Conservation (phyloP, 2,888 invertebrate genomes). For the Glyphotaelius pellucidus region DNA sequence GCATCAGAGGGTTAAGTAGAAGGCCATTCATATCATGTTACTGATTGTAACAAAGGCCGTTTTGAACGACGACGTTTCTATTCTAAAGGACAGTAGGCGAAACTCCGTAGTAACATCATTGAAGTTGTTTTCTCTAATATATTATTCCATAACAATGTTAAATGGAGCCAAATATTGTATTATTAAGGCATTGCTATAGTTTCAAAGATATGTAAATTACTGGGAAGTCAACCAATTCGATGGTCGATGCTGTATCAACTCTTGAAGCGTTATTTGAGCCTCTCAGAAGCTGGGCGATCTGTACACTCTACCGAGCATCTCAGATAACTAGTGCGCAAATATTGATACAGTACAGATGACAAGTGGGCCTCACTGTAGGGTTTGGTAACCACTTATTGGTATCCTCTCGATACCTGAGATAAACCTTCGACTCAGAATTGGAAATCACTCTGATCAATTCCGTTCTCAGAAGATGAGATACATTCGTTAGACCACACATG, state of each 20-base stretch:
- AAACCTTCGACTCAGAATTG: too few relatives aligned
- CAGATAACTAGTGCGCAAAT: not conserved
- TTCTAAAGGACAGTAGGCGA: not conserved
- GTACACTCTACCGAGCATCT: not conserved
- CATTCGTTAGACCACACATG: not conserved
- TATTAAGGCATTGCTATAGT: not conserved
- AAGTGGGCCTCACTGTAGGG: not conserved
- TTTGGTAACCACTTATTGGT: not conserved
- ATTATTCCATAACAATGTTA: not conserved
- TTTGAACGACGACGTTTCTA: not conserved
- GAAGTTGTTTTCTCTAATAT: not conserved
- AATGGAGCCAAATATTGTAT: not conserved
- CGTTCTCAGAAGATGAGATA: not conserved
- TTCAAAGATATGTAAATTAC: not conserved
- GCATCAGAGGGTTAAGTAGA: not conserved
- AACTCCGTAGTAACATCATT: not conserved
- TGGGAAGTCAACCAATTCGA: not conserved
- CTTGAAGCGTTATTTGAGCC: not conserved
- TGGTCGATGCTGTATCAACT: not conserved
- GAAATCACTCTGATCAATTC: too few relatives aligned
- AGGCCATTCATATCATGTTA: not conserved
- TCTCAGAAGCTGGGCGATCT: not conserved
- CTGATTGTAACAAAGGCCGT: not conserved
- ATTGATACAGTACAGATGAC: not conserved
- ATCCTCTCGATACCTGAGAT: not conserved